Percentiles rank a stretch among this genome's conserved stretches.
These are phyloP conservation scores for Cephus spinipes DNA, from an alignment of 2,888 invertebrate species.

Conservation along the genomic window DNA sequence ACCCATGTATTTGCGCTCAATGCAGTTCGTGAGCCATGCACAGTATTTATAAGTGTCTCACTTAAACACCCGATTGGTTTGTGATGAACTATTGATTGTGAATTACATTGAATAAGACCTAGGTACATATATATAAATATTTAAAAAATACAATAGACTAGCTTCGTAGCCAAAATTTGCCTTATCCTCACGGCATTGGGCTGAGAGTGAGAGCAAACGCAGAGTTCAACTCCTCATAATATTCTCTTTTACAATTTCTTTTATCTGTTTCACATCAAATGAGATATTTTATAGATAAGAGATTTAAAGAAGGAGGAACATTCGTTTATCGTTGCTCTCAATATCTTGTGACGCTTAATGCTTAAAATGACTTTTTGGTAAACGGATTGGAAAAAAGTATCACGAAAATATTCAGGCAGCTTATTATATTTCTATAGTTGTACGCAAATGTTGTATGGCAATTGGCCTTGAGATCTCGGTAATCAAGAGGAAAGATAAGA, in stretches of 20 bases:
- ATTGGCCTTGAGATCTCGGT: not conserved
- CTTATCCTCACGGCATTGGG: constrained; percentile 42
- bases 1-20: not conserved
- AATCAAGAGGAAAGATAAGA: not conserved
- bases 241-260: not conserved
- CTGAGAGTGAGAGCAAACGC: not conserved
- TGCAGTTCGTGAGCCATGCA: constrained; percentile 35
- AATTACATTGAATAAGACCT: constrained; percentile 23
- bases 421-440: not conserved
- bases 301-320: not conserved
- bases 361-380: not conserved
- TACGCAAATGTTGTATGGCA: not conserved
- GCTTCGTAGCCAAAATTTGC: constrained; percentile 40
- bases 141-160: constrained; percentile 22
- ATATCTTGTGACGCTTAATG: not conserved
- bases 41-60: constrained; percentile 54
- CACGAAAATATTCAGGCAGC: not conserved
- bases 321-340: not conserved
- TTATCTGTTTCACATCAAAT: not conserved
- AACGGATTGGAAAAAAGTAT: not conserved
- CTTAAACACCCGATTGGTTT: constrained; percentile 48
- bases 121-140: constrained; percentile 13
- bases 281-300: not conserved
- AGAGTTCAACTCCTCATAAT: not conserved
- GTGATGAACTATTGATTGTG: constrained; percentile 49